These are phyloP conservation scores for Hephaestus fuliginosus DNA, from an alignment of 2,797 vertebrate genomes.

Conservation along the genomic window DNA sequence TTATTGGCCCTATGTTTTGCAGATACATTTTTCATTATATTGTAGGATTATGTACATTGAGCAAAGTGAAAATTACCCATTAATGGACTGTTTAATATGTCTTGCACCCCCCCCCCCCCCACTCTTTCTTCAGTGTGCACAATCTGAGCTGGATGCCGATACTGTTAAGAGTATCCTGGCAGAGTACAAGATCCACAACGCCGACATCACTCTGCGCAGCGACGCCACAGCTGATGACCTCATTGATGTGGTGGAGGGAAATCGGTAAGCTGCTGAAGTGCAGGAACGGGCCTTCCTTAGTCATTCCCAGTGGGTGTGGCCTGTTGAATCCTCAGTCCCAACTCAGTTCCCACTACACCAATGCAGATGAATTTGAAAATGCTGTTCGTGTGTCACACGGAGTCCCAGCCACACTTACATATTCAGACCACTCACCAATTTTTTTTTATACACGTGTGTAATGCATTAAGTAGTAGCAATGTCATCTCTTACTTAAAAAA, in stretches of 20 bases:
- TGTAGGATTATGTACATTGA: neutral
- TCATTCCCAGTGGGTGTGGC: constrained; percentile 63
- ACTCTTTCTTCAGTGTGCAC: constrained; percentile 88
- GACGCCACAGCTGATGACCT: constrained; percentile 97
- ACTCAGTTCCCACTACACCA: constrained; percentile 21
- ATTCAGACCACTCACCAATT: neutral
- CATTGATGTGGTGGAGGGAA: constrained; percentile 98
- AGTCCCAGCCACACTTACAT: neutral
- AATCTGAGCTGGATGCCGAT: constrained; percentile 93
- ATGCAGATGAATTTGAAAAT: constrained; percentile 39
- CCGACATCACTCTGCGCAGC: constrained; percentile 95
- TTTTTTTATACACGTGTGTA: neutral
- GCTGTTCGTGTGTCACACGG: constrained; percentile 1
- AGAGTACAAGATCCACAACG: constrained; percentile 99
- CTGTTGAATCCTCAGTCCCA: constrained; percentile 38
- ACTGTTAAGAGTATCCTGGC: constrained; percentile 97
- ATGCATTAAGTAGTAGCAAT: neutral
- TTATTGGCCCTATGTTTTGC: neutral
- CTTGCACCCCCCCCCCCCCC: no score
- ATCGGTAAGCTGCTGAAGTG: constrained; percentile 88
- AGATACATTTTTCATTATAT: neutral
- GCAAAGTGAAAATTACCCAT: neutral
- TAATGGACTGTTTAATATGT: neutral
- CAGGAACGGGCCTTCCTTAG: constrained; percentile 43
- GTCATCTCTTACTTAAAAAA: neutral